Evolutionary conservation across 2,888 invertebrate genomes (phyloP), one percentile per base, ranked within the genome.

Genomic region (Pharmacophagus antenor): DNA sequence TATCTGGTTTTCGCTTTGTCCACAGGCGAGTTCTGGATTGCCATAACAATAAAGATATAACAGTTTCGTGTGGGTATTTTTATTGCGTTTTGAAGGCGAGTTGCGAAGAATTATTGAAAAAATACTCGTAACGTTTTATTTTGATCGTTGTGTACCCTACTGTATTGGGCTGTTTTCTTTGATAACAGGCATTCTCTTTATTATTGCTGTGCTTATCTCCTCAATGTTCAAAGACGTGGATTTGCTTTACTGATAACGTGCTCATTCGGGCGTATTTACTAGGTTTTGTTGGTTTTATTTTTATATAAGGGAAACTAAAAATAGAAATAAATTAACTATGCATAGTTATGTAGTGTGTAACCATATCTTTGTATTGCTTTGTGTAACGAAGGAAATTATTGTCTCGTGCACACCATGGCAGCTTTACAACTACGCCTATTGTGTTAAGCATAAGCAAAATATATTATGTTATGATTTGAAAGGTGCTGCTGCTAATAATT

Each of bases 1-100:
- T 84, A 84, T 84, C 76, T 75, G 74, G 76, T 75, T 73, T 77
- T 79, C 78, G 75, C 71, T 83, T 81, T 80, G 74, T 78, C 76
- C 78, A 73, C 73, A 72, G 74, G 71, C 70, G 71, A 75, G 75
- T 75, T 81, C 80, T 76, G 73, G 73, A 79, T 80, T 69, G 77
- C 69, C 67, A 73, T 77, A 76, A 79, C 79, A 79, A 80, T 84
- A 79, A 82, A 82, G 76, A 73, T 77, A 82, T 80, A 77, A 76
- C 75, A 74, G 69, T 78, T 79, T 76, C 65, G 73, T 74, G 70
- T 71, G 67, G 70, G 67, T 72, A 70, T 69, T 84, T 60, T 83
- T 83, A 83, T 80, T 78, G 70, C 69, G 68, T 73, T 72, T 67
- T 56, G 65, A 69, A 68, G 71, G 66, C 65, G 71, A 67, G 62